A percentile compares a stretch with the other conserved stretches of the same genome.
Evolutionary conservation across 1,140 invertebrate species (phyloP).

Genomic region (Trichomalopsis sarcophagae): DNA sequence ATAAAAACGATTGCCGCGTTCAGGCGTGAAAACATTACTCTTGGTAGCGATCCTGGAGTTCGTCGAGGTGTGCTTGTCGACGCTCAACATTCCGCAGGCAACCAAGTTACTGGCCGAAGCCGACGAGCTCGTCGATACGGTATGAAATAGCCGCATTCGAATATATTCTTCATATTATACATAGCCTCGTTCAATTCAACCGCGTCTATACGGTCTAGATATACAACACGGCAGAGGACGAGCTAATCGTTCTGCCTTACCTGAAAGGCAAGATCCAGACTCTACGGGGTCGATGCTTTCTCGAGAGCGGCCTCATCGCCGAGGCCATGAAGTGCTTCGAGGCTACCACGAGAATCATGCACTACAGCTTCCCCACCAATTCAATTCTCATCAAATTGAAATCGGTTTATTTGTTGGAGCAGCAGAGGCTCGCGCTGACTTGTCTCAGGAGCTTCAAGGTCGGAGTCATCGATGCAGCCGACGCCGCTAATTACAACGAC

Average conservation of each 20-base stretch:
- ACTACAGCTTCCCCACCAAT: constrained; percentile 68
- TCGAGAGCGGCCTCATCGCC: constrained; percentile 66
- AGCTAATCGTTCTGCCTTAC: constrained; percentile 66
- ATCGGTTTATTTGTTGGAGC: constrained; percentile 61
- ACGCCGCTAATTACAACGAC: constrained; percentile 68
- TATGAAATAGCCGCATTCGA: constrained; percentile 44
- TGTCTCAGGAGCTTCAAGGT: constrained; percentile 51
- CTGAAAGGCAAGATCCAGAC: constrained; percentile 72
- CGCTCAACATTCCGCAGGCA: constrained; percentile 74
- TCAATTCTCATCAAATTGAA: constrained; percentile 63
- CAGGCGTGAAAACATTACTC: constrained; percentile 65
- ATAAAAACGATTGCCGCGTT: not conserved
- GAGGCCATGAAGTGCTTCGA: constrained; percentile 67
- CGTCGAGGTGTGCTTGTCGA: constrained; percentile 73
- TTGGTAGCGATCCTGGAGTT: constrained; percentile 76
- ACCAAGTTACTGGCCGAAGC: constrained; percentile 74
- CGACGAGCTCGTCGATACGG: constrained; percentile 60
- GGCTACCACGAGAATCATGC: constrained; percentile 62
- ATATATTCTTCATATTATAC: not conserved
- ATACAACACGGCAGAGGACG: constrained; percentile 57
- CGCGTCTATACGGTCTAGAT: constrained; percentile 58
- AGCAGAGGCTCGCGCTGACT: constrained; percentile 57
- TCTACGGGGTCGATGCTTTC: constrained; percentile 69
- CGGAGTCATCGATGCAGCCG: constrained; percentile 22
- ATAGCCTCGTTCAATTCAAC: not conserved